These are phyloP conservation scores for Tamandua tetradactyla DNA, from an alignment of 2,797 vertebrate species.

Conservation along the genomic window DNA sequence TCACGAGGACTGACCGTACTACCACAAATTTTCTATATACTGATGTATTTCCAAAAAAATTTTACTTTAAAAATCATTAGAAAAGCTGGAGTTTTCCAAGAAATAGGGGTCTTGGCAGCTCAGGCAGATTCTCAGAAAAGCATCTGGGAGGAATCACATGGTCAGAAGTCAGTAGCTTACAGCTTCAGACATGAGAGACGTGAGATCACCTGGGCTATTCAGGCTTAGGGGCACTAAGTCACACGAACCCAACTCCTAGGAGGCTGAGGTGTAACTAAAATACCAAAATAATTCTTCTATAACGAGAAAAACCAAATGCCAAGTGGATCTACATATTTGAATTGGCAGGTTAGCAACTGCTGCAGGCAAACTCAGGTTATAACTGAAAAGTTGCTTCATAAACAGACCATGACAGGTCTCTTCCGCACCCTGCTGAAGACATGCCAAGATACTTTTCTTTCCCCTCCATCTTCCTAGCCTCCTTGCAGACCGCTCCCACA, in stretches of 20 bases:
- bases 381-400: slow-evolving; percentile 27
- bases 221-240: not conserved
- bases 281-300: not conserved
- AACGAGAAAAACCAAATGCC: not conserved
- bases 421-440: not conserved
- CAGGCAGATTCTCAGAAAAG: not conserved
- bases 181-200: not conserved
- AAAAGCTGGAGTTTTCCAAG: not conserved
- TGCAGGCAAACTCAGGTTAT: not conserved
- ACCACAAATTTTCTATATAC: not conserved
- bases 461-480: slow-evolving; percentile 10
- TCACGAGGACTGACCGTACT: no score
- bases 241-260: not conserved
- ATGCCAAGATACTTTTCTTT: not conserved
- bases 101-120: not conserved
- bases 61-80: not conserved
- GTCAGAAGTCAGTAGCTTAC: not conserved
- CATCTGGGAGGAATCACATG: not conserved
- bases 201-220: not conserved
- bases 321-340: not conserved
- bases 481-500: slow-evolving; percentile 45
- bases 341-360: not conserved
- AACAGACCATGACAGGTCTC: not conserved
- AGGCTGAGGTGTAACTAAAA: not conserved
- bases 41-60: not conserved